Conservation (phyloP, 2,888 invertebrate genomes). For the Leucoptera coffeella region DNA sequence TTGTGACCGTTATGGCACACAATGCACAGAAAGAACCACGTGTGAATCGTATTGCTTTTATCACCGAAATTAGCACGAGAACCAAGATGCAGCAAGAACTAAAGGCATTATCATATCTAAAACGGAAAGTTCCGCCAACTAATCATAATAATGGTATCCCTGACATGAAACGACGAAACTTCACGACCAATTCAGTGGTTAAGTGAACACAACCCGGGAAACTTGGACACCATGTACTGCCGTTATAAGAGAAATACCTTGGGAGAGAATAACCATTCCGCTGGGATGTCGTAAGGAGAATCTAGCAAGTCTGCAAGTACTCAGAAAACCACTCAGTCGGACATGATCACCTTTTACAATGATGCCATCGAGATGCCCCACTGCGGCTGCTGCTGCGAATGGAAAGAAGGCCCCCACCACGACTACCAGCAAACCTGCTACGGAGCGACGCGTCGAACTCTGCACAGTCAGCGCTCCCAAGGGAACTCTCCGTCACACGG, state of each 20-base stretch:
- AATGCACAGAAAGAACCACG: constrained; percentile 1
- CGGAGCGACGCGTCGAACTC: constrained; percentile 1
- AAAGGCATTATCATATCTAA: constrained; percentile 1
- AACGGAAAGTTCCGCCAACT: background rate
- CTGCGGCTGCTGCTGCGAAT: too few species aligned
- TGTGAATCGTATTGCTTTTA: constrained; percentile 1
- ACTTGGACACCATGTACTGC: too few species aligned
- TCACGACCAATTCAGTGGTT: background rate
- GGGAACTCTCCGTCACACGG: background rate
- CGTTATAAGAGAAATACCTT: too few species aligned
- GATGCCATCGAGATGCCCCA: too few species aligned
- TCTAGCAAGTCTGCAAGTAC: too few species aligned
- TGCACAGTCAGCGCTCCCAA: constrained; percentile 1
- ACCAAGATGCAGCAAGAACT: background rate
- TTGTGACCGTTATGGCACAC: constrained; percentile 3
- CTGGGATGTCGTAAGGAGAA: too few species aligned
- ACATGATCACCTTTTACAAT: too few species aligned
- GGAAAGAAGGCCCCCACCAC: too few species aligned
- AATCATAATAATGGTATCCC: background rate
- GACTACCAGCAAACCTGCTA: too few species aligned
- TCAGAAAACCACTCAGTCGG: too few species aligned
- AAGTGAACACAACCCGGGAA: too few species aligned
- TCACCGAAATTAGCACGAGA: background rate
- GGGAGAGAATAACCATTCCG: too few species aligned
- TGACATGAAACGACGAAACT: background rate